A percentile compares a stretch with the other conserved stretches of the same genome.
Conservation (phyloP, 2,888 invertebrate species). For the Loripinus fragilis region DNA sequence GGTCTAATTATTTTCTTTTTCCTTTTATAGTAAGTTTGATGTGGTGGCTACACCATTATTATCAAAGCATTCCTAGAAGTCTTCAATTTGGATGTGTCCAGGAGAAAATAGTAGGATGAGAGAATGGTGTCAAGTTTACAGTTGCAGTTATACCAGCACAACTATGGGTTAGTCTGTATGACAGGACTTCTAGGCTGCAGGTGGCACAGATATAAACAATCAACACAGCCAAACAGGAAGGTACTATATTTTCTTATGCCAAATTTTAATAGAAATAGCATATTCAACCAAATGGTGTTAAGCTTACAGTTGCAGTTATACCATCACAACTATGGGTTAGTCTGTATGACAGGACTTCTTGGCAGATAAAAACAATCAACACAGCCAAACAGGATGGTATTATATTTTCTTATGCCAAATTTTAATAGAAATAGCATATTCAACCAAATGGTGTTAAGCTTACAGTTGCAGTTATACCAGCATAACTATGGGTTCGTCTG, state of each 20-base stretch:
- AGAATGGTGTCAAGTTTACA: slow-evolving; percentile 37
- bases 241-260: too few relatives aligned
- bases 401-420: too few relatives aligned
- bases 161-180: slow-evolving; percentile 78
- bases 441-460: slow-evolving; percentile 3
- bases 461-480: slow-evolving; percentile 76
- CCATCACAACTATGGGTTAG: slow-evolving; percentile 75
- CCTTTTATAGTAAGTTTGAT: too few relatives aligned
- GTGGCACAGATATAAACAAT: slow-evolving; percentile 81
- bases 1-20: too few relatives aligned
- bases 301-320: slow-evolving; percentile 77
- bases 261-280: too few relatives aligned
- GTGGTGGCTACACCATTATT: too few relatives aligned
- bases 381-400: slow-evolving; percentile 76
- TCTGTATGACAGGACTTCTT: slow-evolving; percentile 79
- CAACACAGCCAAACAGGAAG: slow-evolving; percentile 75
- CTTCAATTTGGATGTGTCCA: not conserved
- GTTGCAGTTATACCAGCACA: slow-evolving; percentile 77
- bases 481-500: slow-evolving; percentile 78
- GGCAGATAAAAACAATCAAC: slow-evolving; percentile 81
- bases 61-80: not conserved
- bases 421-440: too few relatives aligned
- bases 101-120: not conserved
- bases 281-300: too few relatives aligned
- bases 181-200: slow-evolving; percentile 80